phyloP scores from a whole-genome alignment of 2,888 invertebrate genomes.

The Chironomus riparius region DNA sequence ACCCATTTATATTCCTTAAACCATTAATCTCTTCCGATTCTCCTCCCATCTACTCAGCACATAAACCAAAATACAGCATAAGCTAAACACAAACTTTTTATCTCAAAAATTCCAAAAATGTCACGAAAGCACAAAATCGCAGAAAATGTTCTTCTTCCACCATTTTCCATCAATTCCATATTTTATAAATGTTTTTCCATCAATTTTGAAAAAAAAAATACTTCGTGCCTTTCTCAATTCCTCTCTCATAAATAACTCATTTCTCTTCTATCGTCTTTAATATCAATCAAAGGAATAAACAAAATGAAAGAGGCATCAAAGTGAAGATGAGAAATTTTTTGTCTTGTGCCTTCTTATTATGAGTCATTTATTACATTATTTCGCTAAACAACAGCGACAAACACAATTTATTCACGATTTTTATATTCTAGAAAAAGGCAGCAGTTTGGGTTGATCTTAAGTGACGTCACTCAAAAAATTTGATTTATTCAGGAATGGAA shows the following conservation, averaged over 20 bases:
- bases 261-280: not conserved
- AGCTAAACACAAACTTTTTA: no score
- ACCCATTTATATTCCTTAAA: no score
- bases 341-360: not conserved
- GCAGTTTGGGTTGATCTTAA: no score
- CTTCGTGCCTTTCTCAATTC: no score
- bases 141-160: no score
- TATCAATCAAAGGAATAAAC: conserved; percentile 23
- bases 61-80: no score
- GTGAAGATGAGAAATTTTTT: conserved; percentile 1
- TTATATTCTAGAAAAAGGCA: not conserved
- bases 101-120: no score
- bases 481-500: no score
- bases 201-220: not conserved
- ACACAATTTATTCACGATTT: conserved; percentile 23
- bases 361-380: conserved; percentile 25
- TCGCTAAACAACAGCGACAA: conserved; percentile 19
- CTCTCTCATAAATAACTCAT: not conserved
- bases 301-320: not conserved
- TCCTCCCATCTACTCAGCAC: no score
- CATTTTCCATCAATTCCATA: not conserved
- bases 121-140: no score
- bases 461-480: no score
- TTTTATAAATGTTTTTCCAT: not conserved
- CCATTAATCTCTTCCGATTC: no score